Base-by-base conservation (phyloP, 2,888 invertebrate species). In the Sycophila texana region DNA sequence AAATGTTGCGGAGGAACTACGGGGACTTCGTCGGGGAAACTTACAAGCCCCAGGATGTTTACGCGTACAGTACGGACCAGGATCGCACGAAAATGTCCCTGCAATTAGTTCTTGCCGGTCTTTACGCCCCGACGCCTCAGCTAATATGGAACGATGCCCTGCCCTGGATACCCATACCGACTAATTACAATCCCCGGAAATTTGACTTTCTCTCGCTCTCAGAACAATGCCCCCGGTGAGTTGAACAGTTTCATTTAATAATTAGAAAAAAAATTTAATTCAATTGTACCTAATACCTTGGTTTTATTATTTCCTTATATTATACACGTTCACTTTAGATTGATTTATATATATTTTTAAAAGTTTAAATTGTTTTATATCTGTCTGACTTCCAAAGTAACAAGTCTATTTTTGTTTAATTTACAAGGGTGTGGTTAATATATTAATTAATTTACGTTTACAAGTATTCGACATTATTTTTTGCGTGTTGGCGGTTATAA, bases 41-140 rank as follows among this genome's bases (percentile, higher is more conserved):
- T 18, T 93, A 93, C 84, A 85, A 91, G 0, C 90, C 92, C 0
- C 80, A 83, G 26, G 49, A 83, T 2, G 80, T 86, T 5, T 83
- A 83, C 53, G 89, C 92, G 30, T 90, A 92, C 49, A 94, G 94
- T 58, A 95, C 95, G 0, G 93, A 94, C 86, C 94, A 92, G 85
- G 94, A 94, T 76, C 92, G 96, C 68, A 96, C 96, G 0, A 92
- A 95, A 89, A 94, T 94, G 93, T 95, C 95, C 5, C 94, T 94
- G 0, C 91, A 94, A 80, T 90, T 94, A 18, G 94, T 94, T 2
- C 89, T 95, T 75, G 93, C 95, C 1, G 95, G 94, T 0, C 87
- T 96, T 39, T 96, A 93, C 86, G 94, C 94, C 3, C 55, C 73
- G 1, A 4, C 20, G 4, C 20, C 5, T 5, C 18, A 30, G 14